Evolutionary conservation across 2,797 vertebrate genomes (phyloP).

Genomic region (Momotus momota): DNA sequence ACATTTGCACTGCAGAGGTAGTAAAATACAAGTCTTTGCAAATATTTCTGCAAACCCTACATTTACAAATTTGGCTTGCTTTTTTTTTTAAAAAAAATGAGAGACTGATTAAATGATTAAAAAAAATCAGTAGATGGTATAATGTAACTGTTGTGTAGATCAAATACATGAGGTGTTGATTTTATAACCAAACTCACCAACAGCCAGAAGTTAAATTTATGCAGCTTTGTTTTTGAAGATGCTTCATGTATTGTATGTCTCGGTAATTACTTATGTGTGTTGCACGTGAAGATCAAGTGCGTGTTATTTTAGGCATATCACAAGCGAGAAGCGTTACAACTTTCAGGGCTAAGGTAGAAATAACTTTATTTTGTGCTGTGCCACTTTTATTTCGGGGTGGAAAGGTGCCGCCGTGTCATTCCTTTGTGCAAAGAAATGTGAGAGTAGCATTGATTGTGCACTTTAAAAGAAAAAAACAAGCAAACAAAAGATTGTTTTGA

Average conservation of each 20-base stretch:
- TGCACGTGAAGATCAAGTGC: neutral
- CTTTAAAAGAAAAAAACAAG: neutral
- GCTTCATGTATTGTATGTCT: neutral
- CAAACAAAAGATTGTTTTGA: neutral
- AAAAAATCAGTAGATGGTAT: neutral
- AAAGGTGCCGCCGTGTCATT: neutral
- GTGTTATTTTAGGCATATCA: neutral
- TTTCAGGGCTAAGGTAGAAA: neutral
- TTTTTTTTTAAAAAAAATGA: neutral
- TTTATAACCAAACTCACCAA: neutral
- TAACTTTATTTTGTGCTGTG: neutral
- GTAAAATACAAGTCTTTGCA: neutral
- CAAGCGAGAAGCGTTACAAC: neutral
- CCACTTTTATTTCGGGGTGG: neutral
- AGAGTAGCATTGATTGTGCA: neutral
- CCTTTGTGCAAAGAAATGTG: neutral
- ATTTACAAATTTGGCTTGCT: neutral
- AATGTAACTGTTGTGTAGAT: neutral
- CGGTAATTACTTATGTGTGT: neutral
- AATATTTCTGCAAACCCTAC: neutral
- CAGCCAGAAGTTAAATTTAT: neutral
- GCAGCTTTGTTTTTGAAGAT: neutral
- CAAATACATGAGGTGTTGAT: neutral
- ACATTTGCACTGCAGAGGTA: slow-evolving; percentile 32
- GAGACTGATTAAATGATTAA: neutral